These are phyloP conservation scores for Henricia sp. DNA, from an alignment of 53 echinoderm and acorn worm genomes.

Conservation along the genomic window DNA sequence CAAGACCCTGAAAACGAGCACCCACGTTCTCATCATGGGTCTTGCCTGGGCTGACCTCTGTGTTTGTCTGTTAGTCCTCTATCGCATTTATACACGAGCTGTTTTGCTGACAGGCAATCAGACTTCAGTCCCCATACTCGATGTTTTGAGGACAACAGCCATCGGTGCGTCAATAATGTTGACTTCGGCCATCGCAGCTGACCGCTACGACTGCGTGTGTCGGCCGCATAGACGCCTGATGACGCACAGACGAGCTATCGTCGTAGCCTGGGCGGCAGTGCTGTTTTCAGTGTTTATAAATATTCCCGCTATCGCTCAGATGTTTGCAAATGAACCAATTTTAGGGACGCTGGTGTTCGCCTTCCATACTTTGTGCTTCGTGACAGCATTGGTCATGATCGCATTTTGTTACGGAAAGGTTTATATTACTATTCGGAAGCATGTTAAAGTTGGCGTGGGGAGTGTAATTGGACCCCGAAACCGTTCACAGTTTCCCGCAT, in stretches of 20 bases:
- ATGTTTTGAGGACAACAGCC: background rate
- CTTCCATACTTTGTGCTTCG: background rate
- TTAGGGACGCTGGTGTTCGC: background rate
- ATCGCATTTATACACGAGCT: background rate
- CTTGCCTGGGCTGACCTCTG: conserved; percentile 7
- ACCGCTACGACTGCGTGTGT: conserved; percentile 50
- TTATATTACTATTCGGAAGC: conserved; percentile 13
- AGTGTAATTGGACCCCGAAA: background rate
- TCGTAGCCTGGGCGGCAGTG: background rate
- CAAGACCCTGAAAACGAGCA: conserved; percentile 7
- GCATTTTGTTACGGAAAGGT: conserved; percentile 27
- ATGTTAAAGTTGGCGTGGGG: background rate
- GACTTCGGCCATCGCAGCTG: conserved; percentile 19
- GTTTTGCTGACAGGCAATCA: background rate
- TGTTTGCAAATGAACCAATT: background rate
- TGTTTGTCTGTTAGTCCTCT: background rate
- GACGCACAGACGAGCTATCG: conserved; percentile 5
- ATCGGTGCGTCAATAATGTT: background rate
- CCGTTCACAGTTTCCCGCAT: background rate
- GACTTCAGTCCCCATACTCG: background rate
- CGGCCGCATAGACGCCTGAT: conserved; percentile 26
- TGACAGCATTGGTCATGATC: conserved; percentile 7
- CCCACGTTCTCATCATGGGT: conserved; percentile 29
- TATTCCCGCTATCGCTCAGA: background rate
- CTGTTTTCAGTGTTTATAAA: background rate